A percentile compares a stretch with the other conserved stretches of the same genome.
phyloP scores from a whole-genome alignment of 1,140 invertebrate genomes.

The Heliconius eleuchia region DNA sequence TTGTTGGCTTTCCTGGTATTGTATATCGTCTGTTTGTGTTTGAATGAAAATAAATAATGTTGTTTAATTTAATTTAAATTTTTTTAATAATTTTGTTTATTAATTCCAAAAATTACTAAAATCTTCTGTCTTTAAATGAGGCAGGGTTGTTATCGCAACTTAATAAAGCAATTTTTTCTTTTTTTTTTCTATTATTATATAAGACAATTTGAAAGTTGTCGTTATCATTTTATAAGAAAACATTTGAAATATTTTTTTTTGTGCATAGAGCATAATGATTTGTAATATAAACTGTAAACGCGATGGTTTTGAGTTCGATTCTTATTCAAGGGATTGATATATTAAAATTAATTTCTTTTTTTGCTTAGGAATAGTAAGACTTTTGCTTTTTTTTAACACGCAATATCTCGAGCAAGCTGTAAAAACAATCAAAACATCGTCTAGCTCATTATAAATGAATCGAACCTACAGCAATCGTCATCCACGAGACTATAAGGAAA shows the following conservation, averaged over 20 bases:
- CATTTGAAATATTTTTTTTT: neutral
- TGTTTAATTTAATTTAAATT: neutral
- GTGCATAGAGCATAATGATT: too few species aligned
- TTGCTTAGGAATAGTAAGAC: too few species aligned
- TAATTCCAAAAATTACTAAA: too few species aligned
- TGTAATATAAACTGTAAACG: neutral
- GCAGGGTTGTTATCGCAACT: too few species aligned
- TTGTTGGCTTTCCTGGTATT: slow-evolving; percentile 1
- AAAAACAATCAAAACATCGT: too few species aligned
- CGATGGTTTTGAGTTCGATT: slow-evolving; percentile 15
- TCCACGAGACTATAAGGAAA: neutral
- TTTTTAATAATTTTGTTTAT: neutral
- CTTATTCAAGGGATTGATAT: neutral
- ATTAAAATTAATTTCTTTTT: neutral
- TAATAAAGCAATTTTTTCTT: too few species aligned
- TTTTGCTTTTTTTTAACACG: too few species aligned
- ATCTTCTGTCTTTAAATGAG: too few species aligned
- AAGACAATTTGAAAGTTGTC: too few species aligned
- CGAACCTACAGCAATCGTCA: neutral
- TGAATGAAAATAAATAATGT: neutral
- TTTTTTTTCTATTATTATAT: too few species aligned
- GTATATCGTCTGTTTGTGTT: neutral
- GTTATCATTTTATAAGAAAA: too few species aligned
- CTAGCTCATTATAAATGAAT: neutral
- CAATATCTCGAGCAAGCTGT: too few species aligned